These are phyloP conservation scores for Apostichopus parvimensis DNA, from an alignment of 35 echinoderm and acorn worm species.

Conservation along the genomic window DNA sequence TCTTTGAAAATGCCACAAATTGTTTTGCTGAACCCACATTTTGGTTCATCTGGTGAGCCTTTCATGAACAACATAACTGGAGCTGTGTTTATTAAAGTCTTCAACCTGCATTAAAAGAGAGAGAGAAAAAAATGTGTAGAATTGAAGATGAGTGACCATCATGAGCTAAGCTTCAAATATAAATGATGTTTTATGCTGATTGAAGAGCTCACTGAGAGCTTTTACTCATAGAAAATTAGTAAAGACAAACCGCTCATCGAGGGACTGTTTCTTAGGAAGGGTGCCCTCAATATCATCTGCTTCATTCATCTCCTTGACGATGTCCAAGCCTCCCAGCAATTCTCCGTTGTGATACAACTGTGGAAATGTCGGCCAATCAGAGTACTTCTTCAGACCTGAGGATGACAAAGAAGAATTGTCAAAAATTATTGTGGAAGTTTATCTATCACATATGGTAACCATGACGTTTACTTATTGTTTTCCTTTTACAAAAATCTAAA, in stretches of 20 bases:
- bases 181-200: no score
- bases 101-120: slow-evolving; percentile 63
- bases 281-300: slow-evolving; percentile 76
- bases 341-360: slow-evolving; percentile 95
- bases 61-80: slow-evolving; percentile 96
- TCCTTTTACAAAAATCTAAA: no score
- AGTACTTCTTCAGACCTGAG: slow-evolving; percentile 76
- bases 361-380: slow-evolving; percentile 97
- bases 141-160: neutral
- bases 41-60: slow-evolving; percentile 61
- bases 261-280: slow-evolving; percentile 68
- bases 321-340: slow-evolving; percentile 91
- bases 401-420: no score
- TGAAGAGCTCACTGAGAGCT: no score
- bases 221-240: neutral
- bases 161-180: no score
- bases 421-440: no score
- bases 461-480: no score
- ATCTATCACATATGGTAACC: no score
- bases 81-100: slow-evolving; percentile 72
- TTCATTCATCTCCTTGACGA: slow-evolving; percentile 96
- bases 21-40: slow-evolving; percentile 90
- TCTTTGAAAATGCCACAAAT: slow-evolving; percentile 71
- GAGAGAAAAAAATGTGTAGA: neutral
- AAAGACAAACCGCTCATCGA: slow-evolving; percentile 56